Conservation (phyloP, 2,113 vertebrate species). For the Antechinus stuartii region DNA sequence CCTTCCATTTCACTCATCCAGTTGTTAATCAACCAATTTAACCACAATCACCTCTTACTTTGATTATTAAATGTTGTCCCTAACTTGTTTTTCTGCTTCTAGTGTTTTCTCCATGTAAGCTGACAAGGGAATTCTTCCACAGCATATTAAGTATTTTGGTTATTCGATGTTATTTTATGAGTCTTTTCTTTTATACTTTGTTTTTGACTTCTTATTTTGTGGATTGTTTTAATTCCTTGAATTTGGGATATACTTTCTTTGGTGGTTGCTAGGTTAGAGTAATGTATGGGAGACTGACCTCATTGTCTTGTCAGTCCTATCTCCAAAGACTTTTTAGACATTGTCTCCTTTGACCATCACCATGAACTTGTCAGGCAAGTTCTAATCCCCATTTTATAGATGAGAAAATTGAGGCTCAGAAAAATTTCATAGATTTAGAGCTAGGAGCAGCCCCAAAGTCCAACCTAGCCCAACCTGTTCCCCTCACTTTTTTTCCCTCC, state of each 20-base stretch:
- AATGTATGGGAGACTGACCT: not conserved
- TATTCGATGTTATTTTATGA: not conserved
- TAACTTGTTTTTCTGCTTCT: not conserved
- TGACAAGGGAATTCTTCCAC: not conserved
- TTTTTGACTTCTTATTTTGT: not conserved
- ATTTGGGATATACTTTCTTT: not conserved
- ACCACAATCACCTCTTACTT: not conserved
- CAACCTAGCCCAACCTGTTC: not conserved
- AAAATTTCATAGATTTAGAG: not conserved
- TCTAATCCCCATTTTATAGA: slow-evolving; percentile 6
- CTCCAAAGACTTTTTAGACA: slow-evolving; percentile 15
- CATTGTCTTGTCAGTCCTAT: not conserved
- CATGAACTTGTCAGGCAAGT: not conserved
- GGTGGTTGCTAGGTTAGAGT: not conserved
- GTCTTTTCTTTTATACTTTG: not conserved
- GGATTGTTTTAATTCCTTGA: not conserved
- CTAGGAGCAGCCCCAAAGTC: not conserved
- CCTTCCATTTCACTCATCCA: not conserved
- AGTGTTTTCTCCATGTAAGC: not conserved
- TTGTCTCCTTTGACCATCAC: not conserved
- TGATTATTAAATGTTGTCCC: not conserved
- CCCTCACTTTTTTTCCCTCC: not conserved
- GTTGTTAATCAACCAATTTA: not conserved
- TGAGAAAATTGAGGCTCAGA: slow-evolving; percentile 23
- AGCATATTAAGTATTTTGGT: not conserved